phyloP scores from a whole-genome alignment of 1,140 invertebrate species.

The Panagrolaimus sp. region DNA sequence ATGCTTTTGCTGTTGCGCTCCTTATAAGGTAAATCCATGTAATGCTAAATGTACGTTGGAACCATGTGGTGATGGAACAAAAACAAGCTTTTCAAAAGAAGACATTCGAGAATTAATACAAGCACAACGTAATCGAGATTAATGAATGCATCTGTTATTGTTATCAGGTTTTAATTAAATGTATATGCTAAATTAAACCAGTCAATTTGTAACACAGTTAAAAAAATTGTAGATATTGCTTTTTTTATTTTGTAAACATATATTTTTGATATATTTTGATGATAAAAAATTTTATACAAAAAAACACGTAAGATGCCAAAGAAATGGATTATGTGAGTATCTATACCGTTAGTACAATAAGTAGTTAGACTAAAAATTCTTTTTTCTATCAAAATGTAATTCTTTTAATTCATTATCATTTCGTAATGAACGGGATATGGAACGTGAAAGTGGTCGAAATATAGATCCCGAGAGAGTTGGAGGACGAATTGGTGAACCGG shows the following conservation, averaged over 20 bases:
- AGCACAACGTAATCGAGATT: conserved; percentile 1
- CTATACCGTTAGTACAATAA: too few relatives aligned
- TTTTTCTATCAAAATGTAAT: conserved; percentile 5
- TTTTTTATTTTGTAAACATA: background rate
- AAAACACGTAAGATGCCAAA: too few relatives aligned
- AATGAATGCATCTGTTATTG: background rate
- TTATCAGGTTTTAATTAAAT: background rate
- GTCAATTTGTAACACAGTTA: background rate
- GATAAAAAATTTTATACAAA: background rate
- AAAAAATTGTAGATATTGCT: background rate
- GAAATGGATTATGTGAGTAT: too few relatives aligned
- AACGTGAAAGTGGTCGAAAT: background rate
- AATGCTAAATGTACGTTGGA: conserved; percentile 41
- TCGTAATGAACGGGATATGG: background rate
- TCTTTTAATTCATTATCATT: conserved; percentile 8
- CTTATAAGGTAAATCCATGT: conserved; percentile 44
- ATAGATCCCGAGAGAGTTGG: background rate
- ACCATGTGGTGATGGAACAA: conserved; percentile 33
- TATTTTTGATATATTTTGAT: background rate
- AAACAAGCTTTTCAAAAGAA: conserved; percentile 31
- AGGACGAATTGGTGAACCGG: background rate
- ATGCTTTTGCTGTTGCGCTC: conserved; percentile 47
- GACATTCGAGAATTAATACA: conserved; percentile 12
- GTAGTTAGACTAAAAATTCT: background rate
- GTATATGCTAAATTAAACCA: background rate